Evolutionary conservation across 1,140 invertebrate species (phyloP).

Genomic region (Halesus radiatus): DNA sequence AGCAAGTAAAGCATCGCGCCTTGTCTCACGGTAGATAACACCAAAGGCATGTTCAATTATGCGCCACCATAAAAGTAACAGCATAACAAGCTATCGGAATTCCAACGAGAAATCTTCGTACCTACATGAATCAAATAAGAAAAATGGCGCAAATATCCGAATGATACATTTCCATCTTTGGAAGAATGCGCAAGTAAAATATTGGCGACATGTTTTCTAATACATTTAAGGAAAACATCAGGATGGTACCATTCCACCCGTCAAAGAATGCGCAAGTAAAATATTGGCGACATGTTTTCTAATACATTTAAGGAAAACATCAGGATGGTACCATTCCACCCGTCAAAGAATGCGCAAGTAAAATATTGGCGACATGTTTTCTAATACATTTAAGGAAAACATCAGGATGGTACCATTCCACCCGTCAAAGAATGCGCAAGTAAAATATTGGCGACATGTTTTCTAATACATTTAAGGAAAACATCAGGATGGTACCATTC

Average conservation of each 20-base stretch:
- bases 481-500: too few species aligned
- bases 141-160: background rate
- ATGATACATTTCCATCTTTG: background rate
- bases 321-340: background rate
- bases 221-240: background rate
- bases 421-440: background rate
- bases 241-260: background rate
- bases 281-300: background rate
- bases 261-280: background rate
- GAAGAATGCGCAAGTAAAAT: background rate
- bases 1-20: background rate
- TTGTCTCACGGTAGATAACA: background rate
- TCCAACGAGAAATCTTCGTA: background rate
- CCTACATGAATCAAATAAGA: background rate
- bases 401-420: background rate
- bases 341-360: background rate
- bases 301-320: too few species aligned
- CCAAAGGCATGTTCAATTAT: conserved; percentile 27
- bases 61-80: background rate
- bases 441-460: background rate
- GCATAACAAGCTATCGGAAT: background rate
- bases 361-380: background rate
- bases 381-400: too few species aligned
- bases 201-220: background rate
- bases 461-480: too few species aligned